A percentile compares a stretch with the other conserved stretches of the same genome.
phyloP scores from a whole-genome alignment of 2,888 invertebrate genomes.

The Cataglyphis livida region DNA sequence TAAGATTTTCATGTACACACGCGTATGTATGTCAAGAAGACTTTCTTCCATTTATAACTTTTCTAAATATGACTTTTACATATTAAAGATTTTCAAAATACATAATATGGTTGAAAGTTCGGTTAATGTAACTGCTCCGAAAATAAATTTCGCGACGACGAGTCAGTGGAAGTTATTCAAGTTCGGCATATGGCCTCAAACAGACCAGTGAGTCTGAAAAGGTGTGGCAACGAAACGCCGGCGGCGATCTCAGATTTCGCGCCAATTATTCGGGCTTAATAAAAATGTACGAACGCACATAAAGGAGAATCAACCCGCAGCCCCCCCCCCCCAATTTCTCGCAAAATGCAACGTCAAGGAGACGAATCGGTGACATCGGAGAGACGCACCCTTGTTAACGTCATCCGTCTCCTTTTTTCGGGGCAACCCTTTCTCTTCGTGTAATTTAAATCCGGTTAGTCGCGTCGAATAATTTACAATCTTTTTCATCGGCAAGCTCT shows the following conservation, averaged over 20 bases:
- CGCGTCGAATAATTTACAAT: slow-evolving; percentile 43
- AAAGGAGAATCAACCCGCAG: slow-evolving; percentile 58
- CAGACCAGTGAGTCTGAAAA: slow-evolving; percentile 69
- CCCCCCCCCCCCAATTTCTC: too few species aligned
- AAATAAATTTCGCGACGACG: slow-evolving; percentile 13
- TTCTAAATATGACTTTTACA: neutral
- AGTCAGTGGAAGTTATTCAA: slow-evolving; percentile 64
- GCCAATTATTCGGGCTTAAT: slow-evolving; percentile 73
- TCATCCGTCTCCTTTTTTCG: slow-evolving; percentile 72
- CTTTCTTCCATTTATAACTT: neutral
- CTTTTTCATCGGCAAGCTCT: neutral
- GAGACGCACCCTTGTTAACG: slow-evolving; percentile 72
- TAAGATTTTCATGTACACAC: neutral
- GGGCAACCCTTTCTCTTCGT: slow-evolving; percentile 61
- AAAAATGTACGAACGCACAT: slow-evolving; percentile 71
- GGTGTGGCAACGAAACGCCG: slow-evolving; percentile 64
- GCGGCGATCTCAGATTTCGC: slow-evolving; percentile 73
- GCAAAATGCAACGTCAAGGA: slow-evolving; percentile 61
- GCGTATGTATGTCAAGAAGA: neutral
- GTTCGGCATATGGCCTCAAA: slow-evolving; percentile 68
- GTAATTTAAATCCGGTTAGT: slow-evolving; percentile 31
- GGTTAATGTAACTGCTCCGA: slow-evolving; percentile 15
- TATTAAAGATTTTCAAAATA: neutral
- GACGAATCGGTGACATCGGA: slow-evolving; percentile 61
- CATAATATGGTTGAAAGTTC: neutral